A percentile compares a stretch with the other conserved stretches of the same genome.
phyloP scores from a whole-genome alignment of 2,113 vertebrate genomes.

The Seriola aureovittata region DNA sequence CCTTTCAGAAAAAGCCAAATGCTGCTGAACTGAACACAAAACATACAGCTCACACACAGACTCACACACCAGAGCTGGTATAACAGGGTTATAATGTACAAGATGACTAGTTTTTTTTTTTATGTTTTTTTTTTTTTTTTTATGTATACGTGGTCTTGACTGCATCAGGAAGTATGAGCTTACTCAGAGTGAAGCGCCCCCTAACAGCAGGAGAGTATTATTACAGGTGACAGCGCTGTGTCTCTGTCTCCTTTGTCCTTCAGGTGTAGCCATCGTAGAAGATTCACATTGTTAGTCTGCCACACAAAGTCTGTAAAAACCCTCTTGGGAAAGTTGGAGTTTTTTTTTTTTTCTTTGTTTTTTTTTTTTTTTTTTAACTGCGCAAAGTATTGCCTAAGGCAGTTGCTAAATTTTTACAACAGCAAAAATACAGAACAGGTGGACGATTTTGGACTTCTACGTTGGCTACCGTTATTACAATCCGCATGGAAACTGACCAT shows the following conservation, averaged over 20 bases:
- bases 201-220: constrained; percentile 65
- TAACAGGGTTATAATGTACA: constrained; percentile 79
- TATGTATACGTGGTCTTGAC: constrained; percentile 63
- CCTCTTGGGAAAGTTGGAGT: neutral
- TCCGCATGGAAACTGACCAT: constrained; percentile 35
- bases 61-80: constrained; percentile 69
- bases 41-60: constrained; percentile 41
- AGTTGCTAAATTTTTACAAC: neutral
- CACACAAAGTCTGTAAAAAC: constrained; percentile 7
- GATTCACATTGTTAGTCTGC: constrained; percentile 13
- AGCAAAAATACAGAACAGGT: neutral
- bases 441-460: constrained; percentile 45
- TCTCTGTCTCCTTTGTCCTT: constrained; percentile 56
- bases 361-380: neutral
- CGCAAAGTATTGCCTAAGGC: neutral
- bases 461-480: constrained; percentile 40
- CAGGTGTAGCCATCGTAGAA: constrained; percentile 66
- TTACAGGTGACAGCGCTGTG: constrained; percentile 45
- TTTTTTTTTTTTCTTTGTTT: no score
- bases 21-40: constrained; percentile 71
- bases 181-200: constrained; percentile 61
- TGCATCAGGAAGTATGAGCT: constrained; percentile 63
- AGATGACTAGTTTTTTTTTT: constrained; percentile 69
- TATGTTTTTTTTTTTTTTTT: constrained; percentile 33
- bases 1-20: constrained; percentile 65